Evolutionary conservation across 2,888 invertebrate genomes (phyloP).

Genomic region (Abrostola triplasia): DNA sequence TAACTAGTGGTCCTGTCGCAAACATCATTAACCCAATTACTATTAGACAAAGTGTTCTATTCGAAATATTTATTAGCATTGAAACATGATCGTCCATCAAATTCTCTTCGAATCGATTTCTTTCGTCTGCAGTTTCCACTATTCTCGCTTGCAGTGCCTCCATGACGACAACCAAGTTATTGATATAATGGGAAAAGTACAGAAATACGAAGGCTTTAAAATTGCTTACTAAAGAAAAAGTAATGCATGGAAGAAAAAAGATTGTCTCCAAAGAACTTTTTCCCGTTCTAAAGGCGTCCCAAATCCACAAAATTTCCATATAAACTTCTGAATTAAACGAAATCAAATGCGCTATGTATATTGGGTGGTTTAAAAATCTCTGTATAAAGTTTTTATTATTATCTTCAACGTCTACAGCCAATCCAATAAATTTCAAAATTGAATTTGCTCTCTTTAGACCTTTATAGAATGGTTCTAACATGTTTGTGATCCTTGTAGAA

Average conservation of each 20-base stretch:
- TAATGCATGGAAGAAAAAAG: slow-evolving; percentile 34
- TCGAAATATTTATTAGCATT: slow-evolving; percentile 18
- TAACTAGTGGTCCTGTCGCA: slow-evolving; percentile 19
- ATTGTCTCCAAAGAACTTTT: slow-evolving; percentile 43
- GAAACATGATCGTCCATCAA: slow-evolving; percentile 24
- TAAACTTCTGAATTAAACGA: slow-evolving; percentile 20
- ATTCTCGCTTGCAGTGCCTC: slow-evolving; percentile 16
- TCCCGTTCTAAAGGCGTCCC: slow-evolving; percentile 19
- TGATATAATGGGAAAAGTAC: slow-evolving; percentile 22
- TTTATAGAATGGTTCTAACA: slow-evolving; percentile 29
- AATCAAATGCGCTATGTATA: slow-evolving; percentile 20
- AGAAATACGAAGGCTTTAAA: slow-evolving; percentile 28
- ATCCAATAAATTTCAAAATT: slow-evolving; percentile 29
- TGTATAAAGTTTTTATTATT: slow-evolving; percentile 6
- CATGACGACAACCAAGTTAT: slow-evolving; percentile 31
- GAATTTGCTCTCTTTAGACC: slow-evolving; percentile 30
- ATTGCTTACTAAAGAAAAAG: slow-evolving; percentile 17
- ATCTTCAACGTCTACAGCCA: slow-evolving; percentile 13
- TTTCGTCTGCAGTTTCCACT: slow-evolving; percentile 8
- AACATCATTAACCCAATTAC: slow-evolving; percentile 26
- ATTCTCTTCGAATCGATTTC: slow-evolving; percentile 17
- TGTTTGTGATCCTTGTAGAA: neutral
- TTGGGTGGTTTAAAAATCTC: slow-evolving; percentile 11
- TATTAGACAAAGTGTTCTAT: slow-evolving; percentile 15
- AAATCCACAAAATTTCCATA: slow-evolving; percentile 23